Percentiles rank a stretch among this genome's conserved stretches.
These are phyloP conservation scores for Geophilus truncorum DNA, from an alignment of 2,888 invertebrate species.

Conservation along the genomic window DNA sequence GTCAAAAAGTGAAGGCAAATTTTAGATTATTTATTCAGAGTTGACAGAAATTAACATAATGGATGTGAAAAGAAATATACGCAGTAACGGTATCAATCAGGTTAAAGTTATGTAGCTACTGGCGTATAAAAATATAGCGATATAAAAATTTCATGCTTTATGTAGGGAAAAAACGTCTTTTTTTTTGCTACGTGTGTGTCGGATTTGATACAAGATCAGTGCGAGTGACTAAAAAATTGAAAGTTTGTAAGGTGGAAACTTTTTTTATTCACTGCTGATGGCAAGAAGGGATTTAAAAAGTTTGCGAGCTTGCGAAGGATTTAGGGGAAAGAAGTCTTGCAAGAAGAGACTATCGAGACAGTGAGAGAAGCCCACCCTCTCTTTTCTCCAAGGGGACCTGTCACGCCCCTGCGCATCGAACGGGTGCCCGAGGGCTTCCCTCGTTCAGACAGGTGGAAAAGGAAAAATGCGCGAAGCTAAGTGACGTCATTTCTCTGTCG, in stretches of 20 bases:
- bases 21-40: too few species aligned
- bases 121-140: too few species aligned
- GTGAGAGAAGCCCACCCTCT: not conserved
- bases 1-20: too few species aligned
- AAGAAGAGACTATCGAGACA: slow-evolving; percentile 21
- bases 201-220: not conserved
- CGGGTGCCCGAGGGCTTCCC: slow-evolving; percentile 10
- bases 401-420: slow-evolving; percentile 19
- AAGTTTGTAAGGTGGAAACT: slow-evolving; percentile 1
- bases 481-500: not conserved
- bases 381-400: not conserved
- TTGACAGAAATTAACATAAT: too few species aligned
- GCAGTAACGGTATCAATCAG: too few species aligned
- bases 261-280: slow-evolving; percentile 23
- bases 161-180: not conserved
- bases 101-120: too few species aligned
- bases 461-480: not conserved
- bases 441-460: slow-evolving; percentile 27
- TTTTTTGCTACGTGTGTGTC: not conserved
- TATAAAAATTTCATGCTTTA: too few species aligned
- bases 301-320: slow-evolving; percentile 25
- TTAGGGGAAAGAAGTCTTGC: slow-evolving; percentile 21
- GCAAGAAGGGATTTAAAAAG: slow-evolving; percentile 25
- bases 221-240: not conserved
- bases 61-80: too few species aligned